Base-by-base conservation (phyloP, 2,113 vertebrate species). In the Xiphophorus maculatus region DNA sequence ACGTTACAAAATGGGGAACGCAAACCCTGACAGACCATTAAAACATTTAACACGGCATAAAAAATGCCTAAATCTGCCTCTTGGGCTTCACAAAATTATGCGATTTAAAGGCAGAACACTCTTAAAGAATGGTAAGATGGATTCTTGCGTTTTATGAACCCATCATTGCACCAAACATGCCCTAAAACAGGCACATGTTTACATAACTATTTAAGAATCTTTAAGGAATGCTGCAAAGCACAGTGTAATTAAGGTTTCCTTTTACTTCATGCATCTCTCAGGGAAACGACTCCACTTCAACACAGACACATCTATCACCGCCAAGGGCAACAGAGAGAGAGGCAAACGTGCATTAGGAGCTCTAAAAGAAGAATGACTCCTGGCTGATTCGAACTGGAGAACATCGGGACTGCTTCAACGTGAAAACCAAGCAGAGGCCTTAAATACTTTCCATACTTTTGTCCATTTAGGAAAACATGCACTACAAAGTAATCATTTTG, bases 271-370 rank as follows among this genome's bases (percentile, higher is more conserved):
- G 13, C 58, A 68, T 73, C 65, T 32, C 75, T 80, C 64, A 48
- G 42, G 40, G 76, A 32, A 44, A 71, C 40, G 61, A 63, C 42
- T 84, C 1, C 19, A 65, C 81, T 82, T 48, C 73, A 71, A 67
- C 81, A 64, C 48, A 81, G 60, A 76, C 67, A 67, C 63, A 79
- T 71, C 61, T 1, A 76, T 76, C 80, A 83, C 65, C 69, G 48
- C 58, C 6, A 13, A 63, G 65, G 60, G 61, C 76, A 61, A 76
- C 73, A 69, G 51, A 30, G 51, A 30, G 58, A 22, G 29, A 74
- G 22, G 66, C 33, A 68, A 51, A 73, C 63, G 33, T 44, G 40
- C 27, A 66, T 19, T 37, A 74, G 42, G 32, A 51, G 29, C 40
- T 63, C 69, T 74, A 63, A 33, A 73, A 71, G 54, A 60, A 51